A percentile compares a stretch with the other conserved stretches of the same genome.
Evolutionary conservation across 64 coral and sea anemone species (phyloP).

Genomic region (Anthopleura sola): DNA sequence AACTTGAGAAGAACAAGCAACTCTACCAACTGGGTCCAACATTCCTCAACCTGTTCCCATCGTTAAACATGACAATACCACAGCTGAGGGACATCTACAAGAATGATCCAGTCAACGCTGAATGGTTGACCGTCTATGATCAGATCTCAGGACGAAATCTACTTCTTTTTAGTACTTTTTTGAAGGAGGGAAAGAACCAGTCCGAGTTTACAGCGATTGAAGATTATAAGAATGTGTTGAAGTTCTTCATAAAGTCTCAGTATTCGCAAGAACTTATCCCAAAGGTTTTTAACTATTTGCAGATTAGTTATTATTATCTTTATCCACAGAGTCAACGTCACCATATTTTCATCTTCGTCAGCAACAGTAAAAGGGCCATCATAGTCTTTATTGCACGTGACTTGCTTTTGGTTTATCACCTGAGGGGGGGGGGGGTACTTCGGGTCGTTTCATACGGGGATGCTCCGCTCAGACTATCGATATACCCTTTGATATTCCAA

Average conservation of each 20-base stretch:
- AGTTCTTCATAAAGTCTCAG: conserved; percentile 11
- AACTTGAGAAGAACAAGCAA: background rate
- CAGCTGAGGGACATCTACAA: background rate
- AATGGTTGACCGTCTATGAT: background rate
- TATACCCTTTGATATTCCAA: too few relatives aligned
- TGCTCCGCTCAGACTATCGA: too few relatives aligned
- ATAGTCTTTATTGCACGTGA: too few relatives aligned
- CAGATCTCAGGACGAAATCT: background rate
- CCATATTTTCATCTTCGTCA: background rate
- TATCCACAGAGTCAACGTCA: too few relatives aligned
- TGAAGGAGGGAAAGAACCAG: background rate
- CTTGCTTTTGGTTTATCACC: too few relatives aligned
- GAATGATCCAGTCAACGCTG: background rate
- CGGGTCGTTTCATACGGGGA: too few relatives aligned
- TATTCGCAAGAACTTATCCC: background rate
- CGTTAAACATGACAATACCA: background rate
- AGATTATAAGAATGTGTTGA: background rate
- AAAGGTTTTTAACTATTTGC: background rate
- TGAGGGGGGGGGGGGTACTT: too few relatives aligned
- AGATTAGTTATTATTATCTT: background rate
- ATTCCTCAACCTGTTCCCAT: background rate
- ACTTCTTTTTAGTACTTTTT: background rate
- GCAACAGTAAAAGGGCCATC: too few relatives aligned
- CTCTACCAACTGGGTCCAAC: background rate
- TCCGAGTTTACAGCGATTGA: background rate